phyloP scores from a whole-genome alignment of 2,797 vertebrate genomes.

The Trachops cirrhosus region DNA sequence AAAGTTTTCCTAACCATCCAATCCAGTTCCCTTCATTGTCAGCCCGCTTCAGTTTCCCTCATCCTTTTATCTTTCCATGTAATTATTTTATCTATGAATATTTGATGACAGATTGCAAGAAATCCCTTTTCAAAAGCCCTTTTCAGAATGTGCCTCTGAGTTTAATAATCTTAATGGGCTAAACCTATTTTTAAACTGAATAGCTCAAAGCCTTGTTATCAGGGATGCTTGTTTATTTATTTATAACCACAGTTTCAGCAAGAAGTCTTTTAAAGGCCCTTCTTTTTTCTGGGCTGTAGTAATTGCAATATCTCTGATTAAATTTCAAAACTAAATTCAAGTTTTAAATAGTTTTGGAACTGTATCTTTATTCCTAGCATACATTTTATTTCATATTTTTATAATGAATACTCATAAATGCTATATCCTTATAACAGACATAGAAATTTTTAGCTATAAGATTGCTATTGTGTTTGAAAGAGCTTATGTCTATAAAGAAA shows the following conservation, averaged over 20 bases:
- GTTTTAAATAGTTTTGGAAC: constrained; percentile 11
- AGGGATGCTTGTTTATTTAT: constrained; percentile 43
- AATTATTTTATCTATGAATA: constrained; percentile 71
- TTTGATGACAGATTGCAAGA: constrained; percentile 59
- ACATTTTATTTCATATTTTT: neutral
- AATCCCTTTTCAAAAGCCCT: constrained; percentile 57
- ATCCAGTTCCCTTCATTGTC: neutral
- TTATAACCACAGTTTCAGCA: constrained; percentile 49
- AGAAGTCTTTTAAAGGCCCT: neutral
- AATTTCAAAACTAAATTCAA: constrained; percentile 24
- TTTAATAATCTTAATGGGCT: constrained; percentile 66
- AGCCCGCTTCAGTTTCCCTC: neutral
- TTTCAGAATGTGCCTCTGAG: constrained; percentile 51
- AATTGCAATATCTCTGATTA: neutral
- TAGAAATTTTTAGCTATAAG: neutral
- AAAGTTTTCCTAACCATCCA: neutral
- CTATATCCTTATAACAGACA: neutral
- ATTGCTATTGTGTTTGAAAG: neutral
- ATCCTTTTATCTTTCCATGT: constrained; percentile 40
- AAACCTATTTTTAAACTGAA: constrained; percentile 63
- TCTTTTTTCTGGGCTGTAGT: neutral
- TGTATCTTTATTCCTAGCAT: neutral
- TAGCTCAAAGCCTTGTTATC: constrained; percentile 39
- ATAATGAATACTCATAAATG: neutral
- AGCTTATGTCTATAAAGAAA: neutral